Evolutionary conservation across 64 coral and sea anemone species (phyloP).

Genomic region (Catalaphyllia jardinei): DNA sequence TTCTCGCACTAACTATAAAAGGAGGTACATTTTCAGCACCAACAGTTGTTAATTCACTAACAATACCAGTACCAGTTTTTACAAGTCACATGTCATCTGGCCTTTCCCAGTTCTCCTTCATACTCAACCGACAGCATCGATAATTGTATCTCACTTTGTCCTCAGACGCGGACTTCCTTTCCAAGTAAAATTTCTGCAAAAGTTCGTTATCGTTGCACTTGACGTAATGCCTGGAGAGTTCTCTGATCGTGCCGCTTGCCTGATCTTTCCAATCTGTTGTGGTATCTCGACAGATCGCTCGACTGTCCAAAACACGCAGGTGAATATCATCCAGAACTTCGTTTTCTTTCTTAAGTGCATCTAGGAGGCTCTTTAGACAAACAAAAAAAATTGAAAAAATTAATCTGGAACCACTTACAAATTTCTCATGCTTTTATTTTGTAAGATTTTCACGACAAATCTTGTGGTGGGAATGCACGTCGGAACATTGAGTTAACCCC

Average conservation of each 20-base stretch:
- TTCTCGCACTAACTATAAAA: too few relatives aligned
- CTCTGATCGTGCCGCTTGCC: slow-evolving; percentile 40
- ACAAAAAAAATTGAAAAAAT: background rate
- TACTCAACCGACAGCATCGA: slow-evolving; percentile 46
- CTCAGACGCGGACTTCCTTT: background rate
- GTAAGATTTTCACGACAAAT: too few relatives aligned
- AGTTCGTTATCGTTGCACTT: slow-evolving; percentile 31
- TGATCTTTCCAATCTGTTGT: slow-evolving; percentile 25
- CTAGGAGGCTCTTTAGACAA: background rate
- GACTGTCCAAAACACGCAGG: slow-evolving; percentile 18
- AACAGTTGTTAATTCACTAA: background rate
- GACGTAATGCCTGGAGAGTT: slow-evolving; percentile 24
- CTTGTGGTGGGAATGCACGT: too few relatives aligned
- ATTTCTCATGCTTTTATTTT: too few relatives aligned
- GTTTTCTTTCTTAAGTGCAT: background rate
- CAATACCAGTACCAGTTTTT: background rate
- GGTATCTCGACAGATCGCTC: slow-evolving; percentile 12
- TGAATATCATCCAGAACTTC: slow-evolving; percentile 11
- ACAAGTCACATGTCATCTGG: slow-evolving; percentile 15
- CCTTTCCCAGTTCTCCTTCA: slow-evolving; percentile 48
- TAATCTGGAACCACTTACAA: too few relatives aligned
- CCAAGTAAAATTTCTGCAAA: slow-evolving; percentile 50
- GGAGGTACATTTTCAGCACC: too few relatives aligned
- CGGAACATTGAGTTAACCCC: too few relatives aligned
- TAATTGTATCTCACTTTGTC: slow-evolving; percentile 55